These are phyloP conservation scores for Cheilosia variabilis DNA, from an alignment of 2,888 invertebrate genomes.

Conservation along the genomic window DNA sequence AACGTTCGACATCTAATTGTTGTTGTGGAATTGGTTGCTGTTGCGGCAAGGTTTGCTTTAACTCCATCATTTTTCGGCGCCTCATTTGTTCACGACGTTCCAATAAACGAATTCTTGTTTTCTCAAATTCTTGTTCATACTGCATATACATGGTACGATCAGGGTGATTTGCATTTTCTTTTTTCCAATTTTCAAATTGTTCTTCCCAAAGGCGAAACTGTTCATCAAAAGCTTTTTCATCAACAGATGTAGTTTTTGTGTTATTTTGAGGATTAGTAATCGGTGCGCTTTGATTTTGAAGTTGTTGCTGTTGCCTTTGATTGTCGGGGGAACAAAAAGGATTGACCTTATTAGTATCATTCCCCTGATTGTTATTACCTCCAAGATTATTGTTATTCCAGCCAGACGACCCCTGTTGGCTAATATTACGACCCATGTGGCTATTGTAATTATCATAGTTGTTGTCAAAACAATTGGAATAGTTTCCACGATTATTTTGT, in stretches of 20 bases:
- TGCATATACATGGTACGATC: slow-evolving; percentile 93
- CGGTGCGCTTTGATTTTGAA: slow-evolving; percentile 18
- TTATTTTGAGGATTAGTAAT: slow-evolving; percentile 28
- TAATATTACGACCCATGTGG: slow-evolving; percentile 1
- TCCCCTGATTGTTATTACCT: slow-evolving; percentile 6
- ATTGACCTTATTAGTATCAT: slow-evolving; percentile 16
- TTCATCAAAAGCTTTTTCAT: slow-evolving; percentile 93
- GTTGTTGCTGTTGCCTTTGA: slow-evolving; percentile 39
- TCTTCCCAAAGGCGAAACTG: slow-evolving; percentile 96
- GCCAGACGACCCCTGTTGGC: slow-evolving; percentile 30
- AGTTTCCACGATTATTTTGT: slow-evolving; percentile 47
- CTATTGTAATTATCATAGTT: slow-evolving; percentile 52
- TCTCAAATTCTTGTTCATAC: slow-evolving; percentile 95
- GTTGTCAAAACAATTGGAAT: slow-evolving; percentile 46
- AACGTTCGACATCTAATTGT: neutral
- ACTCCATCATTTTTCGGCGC: slow-evolving; percentile 83
- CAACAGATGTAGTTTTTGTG: slow-evolving; percentile 79
- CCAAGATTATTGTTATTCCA: slow-evolving; percentile 37
- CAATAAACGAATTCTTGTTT: slow-evolving; percentile 90
- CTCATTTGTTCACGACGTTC: slow-evolving; percentile 93
- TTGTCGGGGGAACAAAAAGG: slow-evolving; percentile 34
- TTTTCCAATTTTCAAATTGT: slow-evolving; percentile 95
- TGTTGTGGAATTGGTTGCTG: neutral
- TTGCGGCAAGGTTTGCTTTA: slow-evolving; percentile 58
- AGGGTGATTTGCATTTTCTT: slow-evolving; percentile 95